Percentiles rank a stretch among this genome's conserved stretches.
These are phyloP conservation scores for Diplodus sargus DNA, from an alignment of 2,797 vertebrate species.

Conservation along the genomic window DNA sequence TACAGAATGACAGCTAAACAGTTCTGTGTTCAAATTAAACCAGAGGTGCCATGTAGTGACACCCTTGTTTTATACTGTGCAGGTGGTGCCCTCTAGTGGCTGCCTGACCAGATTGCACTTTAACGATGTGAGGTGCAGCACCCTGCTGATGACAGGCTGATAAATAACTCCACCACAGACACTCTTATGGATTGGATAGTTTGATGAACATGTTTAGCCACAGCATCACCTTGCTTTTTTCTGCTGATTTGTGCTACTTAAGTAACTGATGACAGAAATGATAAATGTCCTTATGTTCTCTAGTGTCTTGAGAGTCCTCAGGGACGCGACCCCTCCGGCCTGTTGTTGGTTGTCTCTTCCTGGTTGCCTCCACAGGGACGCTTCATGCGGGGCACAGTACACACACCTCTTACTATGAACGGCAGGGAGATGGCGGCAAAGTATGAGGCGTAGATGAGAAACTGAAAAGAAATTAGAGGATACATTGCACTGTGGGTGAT, in stretches of 20 bases:
- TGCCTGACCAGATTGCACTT: not conserved
- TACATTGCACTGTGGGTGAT: not conserved
- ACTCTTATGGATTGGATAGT: not conserved
- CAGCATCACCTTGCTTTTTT: not conserved
- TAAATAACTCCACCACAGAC: not conserved
- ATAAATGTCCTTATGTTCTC: not conserved
- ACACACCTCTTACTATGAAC: constrained; percentile 64
- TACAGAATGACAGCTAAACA: not conserved
- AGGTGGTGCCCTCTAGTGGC: constrained; percentile 70
- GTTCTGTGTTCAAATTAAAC: not conserved
- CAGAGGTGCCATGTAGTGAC: too few relatives aligned
- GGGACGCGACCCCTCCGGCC: constrained; percentile 11
- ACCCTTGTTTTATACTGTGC: constrained; percentile 11
- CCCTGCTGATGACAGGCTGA: not conserved
- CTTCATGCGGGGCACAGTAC: constrained; percentile 23
- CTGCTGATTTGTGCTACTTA: not conserved
- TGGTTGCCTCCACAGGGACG: not conserved
- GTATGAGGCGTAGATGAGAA: constrained; percentile 55
- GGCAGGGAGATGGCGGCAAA: constrained; percentile 60
- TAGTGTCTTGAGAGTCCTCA: constrained; percentile 10
- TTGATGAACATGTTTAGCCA: not conserved
- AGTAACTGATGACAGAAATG: not conserved
- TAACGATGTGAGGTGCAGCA: not conserved
- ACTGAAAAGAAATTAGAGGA: constrained; percentile 46
- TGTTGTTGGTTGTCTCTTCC: constrained; percentile 25